phyloP scores from a whole-genome alignment of 2,888 invertebrate species.

The Xylota segnis region DNA sequence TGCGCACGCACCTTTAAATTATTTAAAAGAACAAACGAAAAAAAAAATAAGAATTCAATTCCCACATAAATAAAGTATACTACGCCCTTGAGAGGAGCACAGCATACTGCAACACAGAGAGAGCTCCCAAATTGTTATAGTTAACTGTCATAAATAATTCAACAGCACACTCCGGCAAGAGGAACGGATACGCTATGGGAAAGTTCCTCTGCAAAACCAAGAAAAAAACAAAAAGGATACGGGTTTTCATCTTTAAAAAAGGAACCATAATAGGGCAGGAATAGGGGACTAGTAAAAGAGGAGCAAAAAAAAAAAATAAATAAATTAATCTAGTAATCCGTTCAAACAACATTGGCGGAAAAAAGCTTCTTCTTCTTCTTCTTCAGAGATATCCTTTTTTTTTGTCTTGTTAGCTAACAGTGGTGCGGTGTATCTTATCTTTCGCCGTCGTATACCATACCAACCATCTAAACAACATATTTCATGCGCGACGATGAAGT shows the following conservation, averaged over 20 bases:
- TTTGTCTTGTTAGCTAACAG: constrained; percentile 33
- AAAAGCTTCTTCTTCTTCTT: constrained; percentile 33
- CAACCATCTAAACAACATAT: constrained; percentile 71
- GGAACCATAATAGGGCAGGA: neutral
- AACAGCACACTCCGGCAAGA: constrained; percentile 51
- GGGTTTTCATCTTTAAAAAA: constrained; percentile 41
- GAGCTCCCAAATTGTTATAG: constrained; percentile 61
- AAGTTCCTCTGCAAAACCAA: constrained; percentile 5
- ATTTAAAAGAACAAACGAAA: constrained; percentile 44
- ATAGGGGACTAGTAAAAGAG: constrained; percentile 40
- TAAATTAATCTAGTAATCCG: constrained; percentile 75
- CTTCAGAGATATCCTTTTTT: constrained; percentile 59
- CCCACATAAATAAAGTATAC: constrained; percentile 68
- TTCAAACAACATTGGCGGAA: constrained; percentile 64
- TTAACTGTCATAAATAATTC: constrained; percentile 74
- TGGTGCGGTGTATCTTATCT: constrained; percentile 61
- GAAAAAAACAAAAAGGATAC: constrained; percentile 22
- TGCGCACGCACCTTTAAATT: constrained; percentile 74
- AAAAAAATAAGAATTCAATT: constrained; percentile 33
- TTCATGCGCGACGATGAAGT: constrained; percentile 73
- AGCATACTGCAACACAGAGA: constrained; percentile 35
- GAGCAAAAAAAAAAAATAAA: constrained; percentile 65
- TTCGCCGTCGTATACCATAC: constrained; percentile 53
- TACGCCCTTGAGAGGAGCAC: constrained; percentile 55
- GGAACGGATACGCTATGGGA: constrained; percentile 6